Evolutionary conservation across 2,888 invertebrate species (phyloP).

Genomic region (Alloplasta piceator): DNA sequence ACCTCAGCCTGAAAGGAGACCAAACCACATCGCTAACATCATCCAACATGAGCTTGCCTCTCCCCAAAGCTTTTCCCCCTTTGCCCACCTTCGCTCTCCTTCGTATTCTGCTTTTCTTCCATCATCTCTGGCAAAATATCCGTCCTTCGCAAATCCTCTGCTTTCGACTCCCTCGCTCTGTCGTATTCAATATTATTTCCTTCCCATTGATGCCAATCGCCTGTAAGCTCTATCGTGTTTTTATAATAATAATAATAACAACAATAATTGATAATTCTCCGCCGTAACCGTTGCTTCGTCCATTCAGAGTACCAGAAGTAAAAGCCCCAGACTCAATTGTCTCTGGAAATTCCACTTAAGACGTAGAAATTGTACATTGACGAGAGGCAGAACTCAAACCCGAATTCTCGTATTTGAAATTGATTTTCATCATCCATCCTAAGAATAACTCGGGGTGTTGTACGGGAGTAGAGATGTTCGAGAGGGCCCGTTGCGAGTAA

Average conservation of each 20-base stretch:
- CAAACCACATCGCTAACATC: conserved; percentile 51
- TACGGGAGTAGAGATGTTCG: too few relatives aligned
- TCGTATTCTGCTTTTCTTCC: conserved; percentile 42
- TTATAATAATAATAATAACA: conserved; percentile 9
- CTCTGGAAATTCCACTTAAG: too few relatives aligned
- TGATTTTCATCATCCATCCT: too few relatives aligned
- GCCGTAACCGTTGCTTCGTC: too few relatives aligned
- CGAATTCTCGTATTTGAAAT: too few relatives aligned
- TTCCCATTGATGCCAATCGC: conserved; percentile 78
- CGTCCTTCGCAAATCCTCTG: conserved; percentile 60
- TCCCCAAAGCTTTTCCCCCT: conserved; percentile 58
- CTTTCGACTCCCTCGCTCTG: conserved; percentile 72
- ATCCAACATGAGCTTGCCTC: conserved; percentile 37
- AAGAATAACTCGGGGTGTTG: too few relatives aligned
- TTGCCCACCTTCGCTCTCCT: conserved; percentile 51
- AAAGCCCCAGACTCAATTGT: too few relatives aligned
- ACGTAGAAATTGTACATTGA: too few relatives aligned
- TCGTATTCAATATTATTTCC: conserved; percentile 77
- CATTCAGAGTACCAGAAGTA: too few relatives aligned
- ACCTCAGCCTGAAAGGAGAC: conserved; percentile 59
- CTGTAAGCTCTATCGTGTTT: conserved; percentile 59
- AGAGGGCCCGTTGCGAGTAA: too few relatives aligned
- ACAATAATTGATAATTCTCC: conserved; percentile 5
- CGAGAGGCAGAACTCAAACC: too few relatives aligned
- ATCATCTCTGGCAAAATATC: conserved; percentile 44